These are phyloP conservation scores for Oscheius sp. DNA, from an alignment of 2,888 invertebrate genomes.

Conservation along the genomic window DNA sequence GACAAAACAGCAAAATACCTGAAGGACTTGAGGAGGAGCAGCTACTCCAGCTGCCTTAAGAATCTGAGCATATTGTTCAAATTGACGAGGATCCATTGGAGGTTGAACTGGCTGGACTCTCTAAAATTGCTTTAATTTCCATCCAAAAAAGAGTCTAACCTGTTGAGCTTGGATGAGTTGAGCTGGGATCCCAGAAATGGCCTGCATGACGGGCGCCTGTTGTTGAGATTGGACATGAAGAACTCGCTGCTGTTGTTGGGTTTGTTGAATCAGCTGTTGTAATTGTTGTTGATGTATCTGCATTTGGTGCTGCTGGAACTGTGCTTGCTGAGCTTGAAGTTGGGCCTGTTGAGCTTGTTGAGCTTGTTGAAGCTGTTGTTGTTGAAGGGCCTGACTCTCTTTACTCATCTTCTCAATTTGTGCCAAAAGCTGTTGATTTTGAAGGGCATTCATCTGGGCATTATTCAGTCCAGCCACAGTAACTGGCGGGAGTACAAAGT, in stretches of 20 bases:
- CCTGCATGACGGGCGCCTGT: no score
- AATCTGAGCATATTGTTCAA: neutral
- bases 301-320: conserved; percentile 26
- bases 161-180: conserved; percentile 4
- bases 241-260: conserved; percentile 8
- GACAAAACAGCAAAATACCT: neutral
- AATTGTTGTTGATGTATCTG: conserved; percentile 25
- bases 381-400: conserved; percentile 25
- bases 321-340: conserved; percentile 13
- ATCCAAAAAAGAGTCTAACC: neutral
- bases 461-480: neutral
- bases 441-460: neutral
- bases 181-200: neutral
- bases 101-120: no score
- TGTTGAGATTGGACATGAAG: conserved; percentile 7
- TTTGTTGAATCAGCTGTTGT: conserved; percentile 7
- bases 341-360: conserved; percentile 7
- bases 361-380: conserved; percentile 22
- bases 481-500: neutral
- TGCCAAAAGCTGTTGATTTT: neutral
- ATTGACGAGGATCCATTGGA: neutral
- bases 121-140: neutral
- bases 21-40: conserved; percentile 10
- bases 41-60: neutral
- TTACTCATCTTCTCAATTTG: conserved; percentile 18